A percentile compares a stretch with the other conserved stretches of the same genome.
Conservation (phyloP, 30 jellyfish, hydroid and myxozoan genomes). For the Aurelia sp. region DNA sequence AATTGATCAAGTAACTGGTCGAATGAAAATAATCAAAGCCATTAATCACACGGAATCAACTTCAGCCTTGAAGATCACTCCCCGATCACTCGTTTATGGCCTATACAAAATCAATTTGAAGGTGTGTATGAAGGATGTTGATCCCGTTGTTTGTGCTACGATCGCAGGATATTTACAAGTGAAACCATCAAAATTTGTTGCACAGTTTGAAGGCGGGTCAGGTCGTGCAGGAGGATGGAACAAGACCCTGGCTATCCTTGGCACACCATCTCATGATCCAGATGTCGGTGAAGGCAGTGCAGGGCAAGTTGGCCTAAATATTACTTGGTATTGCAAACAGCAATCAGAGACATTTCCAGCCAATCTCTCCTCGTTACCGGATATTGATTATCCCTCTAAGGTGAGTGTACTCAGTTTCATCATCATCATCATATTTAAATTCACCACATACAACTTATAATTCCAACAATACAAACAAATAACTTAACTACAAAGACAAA, state of each 20-base stretch:
- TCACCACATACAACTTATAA: too few species aligned
- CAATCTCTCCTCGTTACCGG: slow-evolving; percentile 20
- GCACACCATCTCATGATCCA: slow-evolving; percentile 83
- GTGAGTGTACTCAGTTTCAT: background rate
- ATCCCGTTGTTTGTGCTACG: slow-evolving; percentile 46
- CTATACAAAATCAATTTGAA: slow-evolving; percentile 28
- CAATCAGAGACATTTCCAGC: slow-evolving; percentile 56
- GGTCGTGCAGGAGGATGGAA: slow-evolving; percentile 91
- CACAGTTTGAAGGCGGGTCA: slow-evolving; percentile 81
- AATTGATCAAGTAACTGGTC: background rate
- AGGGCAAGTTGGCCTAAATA: slow-evolving; percentile 53
- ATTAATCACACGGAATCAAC: slow-evolving; percentile 21
- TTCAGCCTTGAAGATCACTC: slow-evolving; percentile 59
- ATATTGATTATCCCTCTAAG: slow-evolving; percentile 20
- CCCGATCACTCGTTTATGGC: slow-evolving; percentile 71
- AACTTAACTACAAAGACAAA: too few species aligned
- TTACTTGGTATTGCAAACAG: slow-evolving; percentile 70
- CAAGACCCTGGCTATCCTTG: slow-evolving; percentile 52
- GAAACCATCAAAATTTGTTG: slow-evolving; percentile 65
- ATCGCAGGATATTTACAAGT: slow-evolving; percentile 72
- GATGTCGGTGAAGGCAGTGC: slow-evolving; percentile 58
- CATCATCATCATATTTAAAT: too few species aligned
- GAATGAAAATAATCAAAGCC: background rate
- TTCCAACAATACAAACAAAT: too few species aligned
- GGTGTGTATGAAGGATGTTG: slow-evolving; percentile 68